Base-by-base conservation (phyloP, 2,888 invertebrate species). In the Parapristionchus giblindavisi region DNA sequence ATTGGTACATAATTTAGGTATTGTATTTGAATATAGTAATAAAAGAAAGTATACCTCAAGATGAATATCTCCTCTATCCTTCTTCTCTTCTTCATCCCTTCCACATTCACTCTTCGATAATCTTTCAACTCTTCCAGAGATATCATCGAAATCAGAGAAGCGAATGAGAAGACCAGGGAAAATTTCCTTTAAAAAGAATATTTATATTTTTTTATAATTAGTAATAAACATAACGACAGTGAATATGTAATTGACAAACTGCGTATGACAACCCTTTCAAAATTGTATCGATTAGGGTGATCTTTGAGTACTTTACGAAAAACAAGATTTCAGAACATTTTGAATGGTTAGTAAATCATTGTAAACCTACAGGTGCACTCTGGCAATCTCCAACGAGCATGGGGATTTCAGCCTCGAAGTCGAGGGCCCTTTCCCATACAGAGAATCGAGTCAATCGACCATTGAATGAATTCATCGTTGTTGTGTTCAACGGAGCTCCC, bases 401-500 rank as follows among this genome's bases (percentile, higher is more conserved):
- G 14, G 87, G 87, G 8, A 87, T 81, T 58, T 87, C 87, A 21
- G 78, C 76, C 4, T 94, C 94, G 27, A 95, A 93, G 87, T 96
- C 95, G 0, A 96, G 90, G 52, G 94, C 94, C 61, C 94, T 91
- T 84, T 93, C 93, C 96, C 96, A 97, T 76, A 96, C 92, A 90
- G 96, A 95, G 43, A 95, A 93, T 89, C 96, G 94, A 11, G 95
- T 95, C 54, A 97, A 90, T 85, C 94, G 94, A 38, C 97, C 97
- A 29, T 80, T 81, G 76, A 88, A 88, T 51, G 58, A 68, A 0
- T 52, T 24, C 1, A 51, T 5, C 5, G 36, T 21, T 21, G 38
- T 4, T 17, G 27, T 17, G 51, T 52, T 51, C 8, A 75, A 3
- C 32, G 34, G 27, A 70, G 75, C 65, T 11, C 74, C 61, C n/a